These are phyloP conservation scores for Microtus agrestis DNA, from an alignment of 2,797 vertebrate genomes.

Conservation along the genomic window DNA sequence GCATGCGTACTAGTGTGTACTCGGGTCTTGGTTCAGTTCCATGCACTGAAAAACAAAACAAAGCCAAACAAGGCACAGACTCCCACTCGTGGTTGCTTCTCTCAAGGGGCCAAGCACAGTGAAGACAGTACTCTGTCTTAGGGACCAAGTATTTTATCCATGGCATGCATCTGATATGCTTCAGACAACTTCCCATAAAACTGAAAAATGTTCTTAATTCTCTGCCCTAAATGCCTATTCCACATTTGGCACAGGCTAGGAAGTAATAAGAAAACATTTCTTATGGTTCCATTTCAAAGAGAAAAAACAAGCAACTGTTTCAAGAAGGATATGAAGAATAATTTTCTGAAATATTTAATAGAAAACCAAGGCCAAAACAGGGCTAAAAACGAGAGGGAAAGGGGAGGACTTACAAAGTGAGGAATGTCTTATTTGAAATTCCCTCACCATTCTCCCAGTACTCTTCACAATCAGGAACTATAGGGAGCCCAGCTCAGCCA, in stretches of 20 bases:
- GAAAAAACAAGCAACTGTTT: slow-evolving; percentile 45
- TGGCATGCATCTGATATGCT: not conserved
- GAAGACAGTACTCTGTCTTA: not conserved
- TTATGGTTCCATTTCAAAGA: slow-evolving; percentile 15
- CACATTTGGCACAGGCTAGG: not conserved
- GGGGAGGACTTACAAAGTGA: not conserved
- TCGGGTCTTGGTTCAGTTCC: not conserved
- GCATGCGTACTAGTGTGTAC: not conserved
- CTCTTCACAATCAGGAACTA: slow-evolving; percentile 36
- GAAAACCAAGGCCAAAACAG: slow-evolving; percentile 33
- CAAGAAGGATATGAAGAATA: not conserved
- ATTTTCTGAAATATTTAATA: slow-evolving; percentile 62
- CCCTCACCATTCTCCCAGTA: not conserved
- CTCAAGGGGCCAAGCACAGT: not conserved
- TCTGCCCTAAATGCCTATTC: not conserved
- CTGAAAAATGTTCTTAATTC: slow-evolving; percentile 50
- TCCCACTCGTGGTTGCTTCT: not conserved
- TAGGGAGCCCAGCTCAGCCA: not conserved
- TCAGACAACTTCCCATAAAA: slow-evolving; percentile 15
- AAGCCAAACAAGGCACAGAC: not conserved
- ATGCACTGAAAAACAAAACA: not conserved
- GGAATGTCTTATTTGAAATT: slow-evolving; percentile 37
- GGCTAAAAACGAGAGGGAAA: not conserved
- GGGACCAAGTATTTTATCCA: slow-evolving; percentile 28
- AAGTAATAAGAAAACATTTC: slow-evolving; percentile 57